A percentile compares a stretch with the other conserved stretches of the same genome.
phyloP scores from a whole-genome alignment of 2,113 vertebrate genomes.

The Cinclus mexicanus region DNA sequence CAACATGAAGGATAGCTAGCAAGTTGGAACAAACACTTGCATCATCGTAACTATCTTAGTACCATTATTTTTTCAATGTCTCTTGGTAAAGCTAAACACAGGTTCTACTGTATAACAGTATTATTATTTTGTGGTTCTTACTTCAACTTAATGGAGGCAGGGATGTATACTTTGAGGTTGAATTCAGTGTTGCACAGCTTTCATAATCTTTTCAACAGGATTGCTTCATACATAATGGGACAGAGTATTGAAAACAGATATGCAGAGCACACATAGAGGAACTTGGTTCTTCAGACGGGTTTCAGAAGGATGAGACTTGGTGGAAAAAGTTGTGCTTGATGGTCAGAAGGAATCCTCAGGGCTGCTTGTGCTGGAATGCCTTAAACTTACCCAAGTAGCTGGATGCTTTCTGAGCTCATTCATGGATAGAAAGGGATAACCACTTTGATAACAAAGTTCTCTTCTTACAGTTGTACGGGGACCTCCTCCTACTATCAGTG shows the following conservation, averaged over 20 bases:
- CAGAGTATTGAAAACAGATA: background rate
- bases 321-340: constrained; percentile 13
- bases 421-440: background rate
- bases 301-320: background rate
- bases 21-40: background rate
- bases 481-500: background rate
- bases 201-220: background rate
- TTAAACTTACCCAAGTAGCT: background rate
- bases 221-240: background rate
- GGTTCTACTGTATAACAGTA: background rate
- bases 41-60: background rate
- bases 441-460: background rate
- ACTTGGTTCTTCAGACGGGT: background rate
- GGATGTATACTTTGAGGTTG: background rate
- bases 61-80: background rate
- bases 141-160: background rate
- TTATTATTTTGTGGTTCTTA: background rate
- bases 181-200: background rate
- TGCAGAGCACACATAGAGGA: background rate
- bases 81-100: background rate
- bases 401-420: background rate
- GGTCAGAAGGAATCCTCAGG: background rate
- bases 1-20: background rate
- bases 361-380: background rate
- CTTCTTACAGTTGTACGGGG: background rate